Percentiles rank a stretch among this genome's conserved stretches.
These are phyloP conservation scores for Drosophila asahinai DNA, from an alignment of 1,140 invertebrate species.

Conservation along the genomic window DNA sequence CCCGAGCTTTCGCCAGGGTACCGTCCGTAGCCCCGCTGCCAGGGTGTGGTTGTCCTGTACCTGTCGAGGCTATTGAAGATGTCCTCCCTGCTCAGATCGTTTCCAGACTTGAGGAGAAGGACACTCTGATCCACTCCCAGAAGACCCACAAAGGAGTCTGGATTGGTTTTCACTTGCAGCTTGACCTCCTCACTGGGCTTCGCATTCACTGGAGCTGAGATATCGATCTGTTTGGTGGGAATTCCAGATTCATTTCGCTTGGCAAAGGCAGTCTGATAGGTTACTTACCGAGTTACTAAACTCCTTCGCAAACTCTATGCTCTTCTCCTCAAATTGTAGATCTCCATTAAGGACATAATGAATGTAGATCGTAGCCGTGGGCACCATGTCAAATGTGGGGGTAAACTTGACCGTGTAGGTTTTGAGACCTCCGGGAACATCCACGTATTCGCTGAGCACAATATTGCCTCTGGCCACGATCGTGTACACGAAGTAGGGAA, in stretches of 20 bases:
- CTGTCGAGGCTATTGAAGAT: constrained; percentile 81
- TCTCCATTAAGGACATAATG: constrained; percentile 90
- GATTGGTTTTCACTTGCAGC: constrained; percentile 90
- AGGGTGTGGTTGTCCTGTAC: constrained; percentile 67
- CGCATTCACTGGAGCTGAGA: constrained; percentile 85
- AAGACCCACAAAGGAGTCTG: constrained; percentile 94
- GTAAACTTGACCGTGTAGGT: constrained; percentile 86
- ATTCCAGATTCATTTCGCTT: constrained; percentile 84
- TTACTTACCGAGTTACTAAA: constrained; percentile 91
- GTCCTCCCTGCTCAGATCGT: constrained; percentile 86
- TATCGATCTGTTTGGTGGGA: constrained; percentile 71
- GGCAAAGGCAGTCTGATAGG: constrained; percentile 83
- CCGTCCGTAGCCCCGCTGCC: constrained; percentile 58
- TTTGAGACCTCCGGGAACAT: constrained; percentile 73
- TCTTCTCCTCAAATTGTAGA: constrained; percentile 92
- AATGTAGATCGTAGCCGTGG: constrained; percentile 91
- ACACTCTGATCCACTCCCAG: constrained; percentile 95
- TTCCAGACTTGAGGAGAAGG: constrained; percentile 88
- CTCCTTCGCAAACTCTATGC: constrained; percentile 91
- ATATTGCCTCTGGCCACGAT: constrained; percentile 96
- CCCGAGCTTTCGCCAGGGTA: constrained; percentile 75
- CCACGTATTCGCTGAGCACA: constrained; percentile 89
- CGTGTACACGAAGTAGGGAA: constrained; percentile 92
- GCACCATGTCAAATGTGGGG: constrained; percentile 92
- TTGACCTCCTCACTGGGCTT: constrained; percentile 90